phyloP scores from a whole-genome alignment of 2,888 invertebrate species.

The Resseliella maxima region DNA sequence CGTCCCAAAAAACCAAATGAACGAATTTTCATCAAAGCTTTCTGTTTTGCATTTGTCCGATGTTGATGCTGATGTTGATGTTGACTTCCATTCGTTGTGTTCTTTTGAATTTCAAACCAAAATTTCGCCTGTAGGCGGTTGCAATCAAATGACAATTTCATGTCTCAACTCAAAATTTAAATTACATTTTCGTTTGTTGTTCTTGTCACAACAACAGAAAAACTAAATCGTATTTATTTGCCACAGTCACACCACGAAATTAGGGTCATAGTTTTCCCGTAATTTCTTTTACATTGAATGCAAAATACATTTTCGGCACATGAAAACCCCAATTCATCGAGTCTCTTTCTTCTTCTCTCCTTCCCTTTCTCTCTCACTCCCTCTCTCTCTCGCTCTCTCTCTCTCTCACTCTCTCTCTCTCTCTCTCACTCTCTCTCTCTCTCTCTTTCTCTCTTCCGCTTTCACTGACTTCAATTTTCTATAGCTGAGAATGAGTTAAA shows the following conservation, averaged over 20 bases:
- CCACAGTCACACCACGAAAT: constrained; percentile 43
- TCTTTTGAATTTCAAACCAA: not conserved
- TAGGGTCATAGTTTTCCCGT: constrained; percentile 54
- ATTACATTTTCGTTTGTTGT: constrained; percentile 36
- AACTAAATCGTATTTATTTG: constrained; percentile 33
- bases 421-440: not conserved
- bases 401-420: not conserved
- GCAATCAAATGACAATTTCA: constrained; percentile 25
- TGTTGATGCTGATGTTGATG: not conserved
- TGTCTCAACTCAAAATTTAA: constrained; percentile 8
- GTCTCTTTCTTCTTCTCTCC: not conserved
- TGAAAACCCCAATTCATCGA: not conserved
- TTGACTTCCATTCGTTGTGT: not conserved
- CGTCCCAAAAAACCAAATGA: no score
- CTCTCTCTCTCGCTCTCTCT: not conserved
- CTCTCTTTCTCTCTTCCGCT: not conserved
- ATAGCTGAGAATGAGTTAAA: not conserved
- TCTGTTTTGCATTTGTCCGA: not conserved
- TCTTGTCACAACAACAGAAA: not conserved
- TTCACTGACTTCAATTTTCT: no score
- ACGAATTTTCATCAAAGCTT: no score
- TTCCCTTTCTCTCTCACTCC: not conserved
- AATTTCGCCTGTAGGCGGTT: not conserved
- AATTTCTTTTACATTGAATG: constrained; percentile 40
- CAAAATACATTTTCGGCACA: constrained; percentile 20